Percentiles rank a stretch among this genome's conserved stretches.
These are phyloP conservation scores for Papilio protenor DNA, from an alignment of 2,888 invertebrate species.

Conservation along the genomic window DNA sequence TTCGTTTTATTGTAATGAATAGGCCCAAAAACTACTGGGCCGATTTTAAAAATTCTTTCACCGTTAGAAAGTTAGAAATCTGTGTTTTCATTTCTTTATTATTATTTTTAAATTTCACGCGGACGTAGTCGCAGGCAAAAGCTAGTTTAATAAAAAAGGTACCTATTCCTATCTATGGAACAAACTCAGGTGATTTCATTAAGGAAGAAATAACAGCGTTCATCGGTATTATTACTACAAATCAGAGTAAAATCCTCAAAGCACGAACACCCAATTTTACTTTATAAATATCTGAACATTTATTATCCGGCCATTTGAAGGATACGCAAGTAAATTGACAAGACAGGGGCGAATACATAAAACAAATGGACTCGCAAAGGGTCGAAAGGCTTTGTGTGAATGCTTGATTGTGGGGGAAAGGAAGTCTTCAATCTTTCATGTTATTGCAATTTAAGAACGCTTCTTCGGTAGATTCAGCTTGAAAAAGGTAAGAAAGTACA, in stretches of 20 bases:
- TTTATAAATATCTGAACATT: constrained; percentile 29
- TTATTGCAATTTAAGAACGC: constrained; percentile 38
- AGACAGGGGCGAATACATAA: constrained; percentile 67
- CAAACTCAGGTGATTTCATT: not conserved
- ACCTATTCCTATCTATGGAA: no score
- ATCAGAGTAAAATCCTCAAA: not conserved
- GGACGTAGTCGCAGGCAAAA: no score
- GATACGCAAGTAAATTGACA: constrained; percentile 66
- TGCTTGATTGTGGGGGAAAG: constrained; percentile 54
- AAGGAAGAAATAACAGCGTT: not conserved
- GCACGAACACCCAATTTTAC: not conserved
- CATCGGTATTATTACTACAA: not conserved
- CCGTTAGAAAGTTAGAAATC: no score
- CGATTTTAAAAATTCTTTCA: no score
- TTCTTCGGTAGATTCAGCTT: not conserved
- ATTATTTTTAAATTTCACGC: no score
- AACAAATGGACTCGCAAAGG: constrained; percentile 64
- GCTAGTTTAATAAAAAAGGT: no score
- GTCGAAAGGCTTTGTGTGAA: constrained; percentile 66
- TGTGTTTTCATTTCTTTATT: no score
- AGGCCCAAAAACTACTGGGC: no score
- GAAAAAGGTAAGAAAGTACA: not conserved
- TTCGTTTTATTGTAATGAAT: no score
- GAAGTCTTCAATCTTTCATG: constrained; percentile 65
- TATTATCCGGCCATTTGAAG: constrained; percentile 50